phyloP scores from a whole-genome alignment of 2,888 invertebrate species.

The Eupithecia inturbata region DNA sequence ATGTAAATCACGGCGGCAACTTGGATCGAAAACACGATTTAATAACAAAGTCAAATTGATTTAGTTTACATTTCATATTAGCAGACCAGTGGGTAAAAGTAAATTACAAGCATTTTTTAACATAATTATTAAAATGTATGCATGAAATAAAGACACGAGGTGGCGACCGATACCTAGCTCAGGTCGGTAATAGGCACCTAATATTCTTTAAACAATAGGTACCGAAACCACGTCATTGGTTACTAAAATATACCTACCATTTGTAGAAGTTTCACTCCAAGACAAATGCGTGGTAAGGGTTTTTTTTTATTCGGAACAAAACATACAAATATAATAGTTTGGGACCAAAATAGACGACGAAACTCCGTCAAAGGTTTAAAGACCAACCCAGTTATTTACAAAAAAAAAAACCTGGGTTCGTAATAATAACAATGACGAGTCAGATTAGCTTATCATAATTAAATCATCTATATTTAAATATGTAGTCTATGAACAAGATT shows the following conservation, averaged over 20 bases:
- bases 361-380: background rate
- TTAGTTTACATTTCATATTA: background rate
- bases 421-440: background rate
- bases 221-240: slow-evolving; percentile 24
- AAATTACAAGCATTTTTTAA: background rate
- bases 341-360: background rate
- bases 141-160: slow-evolving; percentile 41
- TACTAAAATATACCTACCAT: background rate
- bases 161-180: slow-evolving; percentile 34
- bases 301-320: background rate
- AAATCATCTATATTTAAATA: background rate
- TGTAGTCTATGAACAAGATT: background rate
- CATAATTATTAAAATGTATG: background rate
- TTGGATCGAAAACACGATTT: background rate
- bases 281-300: too few species aligned
- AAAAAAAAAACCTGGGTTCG: background rate
- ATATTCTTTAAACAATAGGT: slow-evolving; percentile 49
- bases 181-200: slow-evolving; percentile 47
- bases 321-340: background rate
- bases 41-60: background rate
- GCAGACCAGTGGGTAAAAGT: background rate
- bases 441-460: background rate
- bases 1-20: background rate
- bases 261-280: slow-evolving; percentile 14
- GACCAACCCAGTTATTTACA: background rate